A percentile compares a stretch with the other conserved stretches of the same genome.
phyloP scores from a whole-genome alignment of 2,888 invertebrate species.

The Galerucella calmariensis region DNA sequence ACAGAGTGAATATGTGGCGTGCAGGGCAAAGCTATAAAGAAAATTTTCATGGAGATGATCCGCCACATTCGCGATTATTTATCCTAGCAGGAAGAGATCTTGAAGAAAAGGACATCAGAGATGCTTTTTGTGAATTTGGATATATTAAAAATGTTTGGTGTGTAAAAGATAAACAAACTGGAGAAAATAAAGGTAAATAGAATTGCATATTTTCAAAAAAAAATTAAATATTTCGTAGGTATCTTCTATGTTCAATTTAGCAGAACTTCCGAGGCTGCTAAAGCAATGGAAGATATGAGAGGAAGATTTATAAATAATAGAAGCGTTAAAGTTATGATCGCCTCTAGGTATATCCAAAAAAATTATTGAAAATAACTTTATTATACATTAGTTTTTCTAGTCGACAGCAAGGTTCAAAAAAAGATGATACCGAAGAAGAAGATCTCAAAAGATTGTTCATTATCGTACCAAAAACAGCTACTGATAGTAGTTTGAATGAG shows the following conservation, averaged over 20 bases:
- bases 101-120: constrained; percentile 80
- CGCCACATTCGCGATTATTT: constrained; percentile 89
- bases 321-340: constrained; percentile 88
- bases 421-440: constrained; percentile 75
- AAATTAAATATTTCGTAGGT: neutral
- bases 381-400: constrained; percentile 62
- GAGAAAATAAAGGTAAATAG: constrained; percentile 85
- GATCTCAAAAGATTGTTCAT: constrained; percentile 85
- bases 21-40: too few species aligned
- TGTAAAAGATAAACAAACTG: constrained; percentile 82
- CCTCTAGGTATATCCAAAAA: constrained; percentile 72
- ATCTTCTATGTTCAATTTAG: neutral
- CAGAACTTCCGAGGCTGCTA: constrained; percentile 84
- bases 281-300: constrained; percentile 89
- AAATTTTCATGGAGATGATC: constrained; percentile 67
- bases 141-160: constrained; percentile 88
- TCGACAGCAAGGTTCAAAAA: constrained; percentile 75
- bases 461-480: constrained; percentile 79
- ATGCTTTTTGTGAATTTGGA: constrained; percentile 79
- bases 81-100: constrained; percentile 84
- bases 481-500: constrained; percentile 71
- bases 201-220: too few species aligned
- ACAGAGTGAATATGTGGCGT: too few species aligned
- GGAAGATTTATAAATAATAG: constrained; percentile 75
- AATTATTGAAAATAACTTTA: neutral